Evolutionary conservation across 2,113 vertebrate genomes (phyloP).

Genomic region (Gila orcuttii): DNA sequence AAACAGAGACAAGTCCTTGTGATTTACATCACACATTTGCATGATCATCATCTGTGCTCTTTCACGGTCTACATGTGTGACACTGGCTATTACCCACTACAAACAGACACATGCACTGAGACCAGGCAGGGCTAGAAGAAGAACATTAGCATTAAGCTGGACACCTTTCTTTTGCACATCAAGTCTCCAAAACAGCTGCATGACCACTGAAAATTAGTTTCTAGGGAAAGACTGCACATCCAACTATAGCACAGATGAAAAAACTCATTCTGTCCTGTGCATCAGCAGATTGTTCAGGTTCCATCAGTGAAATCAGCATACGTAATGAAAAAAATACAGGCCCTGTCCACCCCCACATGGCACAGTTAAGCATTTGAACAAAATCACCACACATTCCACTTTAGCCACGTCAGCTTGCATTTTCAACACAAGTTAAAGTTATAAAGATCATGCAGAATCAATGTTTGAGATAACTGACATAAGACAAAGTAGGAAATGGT

Average conservation of each 20-base stretch:
- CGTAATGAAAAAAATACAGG: slow-evolving; percentile 37
- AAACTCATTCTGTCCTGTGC: not conserved
- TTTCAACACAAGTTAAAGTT: not conserved
- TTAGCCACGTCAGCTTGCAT: not conserved
- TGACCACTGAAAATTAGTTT: no score
- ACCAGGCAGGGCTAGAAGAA: not conserved
- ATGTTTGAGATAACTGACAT: slow-evolving; percentile 15
- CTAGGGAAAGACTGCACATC: slow-evolving; percentile 2
- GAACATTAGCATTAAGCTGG: not conserved
- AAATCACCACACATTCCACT: not conserved
- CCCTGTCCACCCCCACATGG: not conserved
- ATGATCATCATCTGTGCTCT: slow-evolving; percentile 31
- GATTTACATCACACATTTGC: slow-evolving; percentile 37
- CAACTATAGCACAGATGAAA: not conserved
- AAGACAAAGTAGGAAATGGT: not conserved
- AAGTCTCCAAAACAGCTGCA: not conserved
- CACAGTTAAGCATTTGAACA: slow-evolving; percentile 23
- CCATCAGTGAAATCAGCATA: slow-evolving; percentile 25
- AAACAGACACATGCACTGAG: not conserved
- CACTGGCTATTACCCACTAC: not conserved
- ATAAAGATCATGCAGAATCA: not conserved
- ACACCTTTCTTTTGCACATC: not conserved
- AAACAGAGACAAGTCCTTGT: slow-evolving; percentile 38
- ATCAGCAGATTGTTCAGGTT: slow-evolving; percentile 22
- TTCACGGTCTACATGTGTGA: slow-evolving; percentile 16